Conservation (phyloP, 92 coral and sea anemone genomes). For the Palythoa grandiflora region DNA sequence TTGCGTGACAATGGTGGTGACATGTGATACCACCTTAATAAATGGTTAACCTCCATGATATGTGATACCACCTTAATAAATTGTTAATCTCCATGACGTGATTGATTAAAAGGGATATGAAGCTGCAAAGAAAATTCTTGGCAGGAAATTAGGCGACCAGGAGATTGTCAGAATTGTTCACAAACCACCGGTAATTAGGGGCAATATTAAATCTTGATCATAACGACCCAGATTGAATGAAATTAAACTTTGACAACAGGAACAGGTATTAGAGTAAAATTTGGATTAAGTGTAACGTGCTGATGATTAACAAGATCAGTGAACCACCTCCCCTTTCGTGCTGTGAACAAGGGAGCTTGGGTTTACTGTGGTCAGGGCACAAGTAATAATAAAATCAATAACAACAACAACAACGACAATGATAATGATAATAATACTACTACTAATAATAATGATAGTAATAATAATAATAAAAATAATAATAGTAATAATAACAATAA, state of each 20-base stretch:
- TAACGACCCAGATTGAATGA: conserved; percentile 47
- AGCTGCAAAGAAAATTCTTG: conserved; percentile 34
- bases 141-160: conserved; percentile 6
- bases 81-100: too few relatives aligned
- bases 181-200: conserved; percentile 23
- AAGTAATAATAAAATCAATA: background rate
- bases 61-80: too few relatives aligned
- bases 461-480: too few relatives aligned
- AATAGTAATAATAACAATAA: too few relatives aligned
- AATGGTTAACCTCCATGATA: too few relatives aligned
- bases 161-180: conserved; percentile 34
- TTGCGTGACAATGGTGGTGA: too few relatives aligned
- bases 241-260: conserved; percentile 29
- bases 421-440: too few relatives aligned
- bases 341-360: background rate
- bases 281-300: background rate
- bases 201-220: conserved; percentile 41
- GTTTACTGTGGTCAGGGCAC: conserved; percentile 13
- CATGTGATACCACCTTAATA: too few relatives aligned
- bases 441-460: too few relatives aligned
- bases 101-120: conserved; percentile 28
- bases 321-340: background rate
- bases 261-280: conserved; percentile 6
- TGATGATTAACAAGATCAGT: background rate
- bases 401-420: too few relatives aligned